Conservation (phyloP, 1,140 invertebrate species). For the Zaprionus lachaisei region DNA sequence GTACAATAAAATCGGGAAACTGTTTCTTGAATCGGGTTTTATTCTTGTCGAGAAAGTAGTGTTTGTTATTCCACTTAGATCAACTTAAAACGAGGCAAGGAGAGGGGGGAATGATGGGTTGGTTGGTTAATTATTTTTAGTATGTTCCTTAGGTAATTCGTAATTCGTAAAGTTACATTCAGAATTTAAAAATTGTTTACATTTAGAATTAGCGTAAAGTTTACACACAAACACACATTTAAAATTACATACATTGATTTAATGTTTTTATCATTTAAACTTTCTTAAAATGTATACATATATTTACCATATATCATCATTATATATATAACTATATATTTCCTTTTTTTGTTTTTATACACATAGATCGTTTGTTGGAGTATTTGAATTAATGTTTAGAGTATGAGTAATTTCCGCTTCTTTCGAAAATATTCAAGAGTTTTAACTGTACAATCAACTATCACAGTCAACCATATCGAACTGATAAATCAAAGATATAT, state of each 20-base stretch:
- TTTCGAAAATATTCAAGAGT: constrained; percentile 74
- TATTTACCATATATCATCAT: constrained; percentile 15
- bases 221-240: constrained; percentile 70
- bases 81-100: constrained; percentile 73
- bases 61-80: constrained; percentile 62
- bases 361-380: constrained; percentile 36
- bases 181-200: constrained; percentile 82
- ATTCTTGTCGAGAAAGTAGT: constrained; percentile 58
- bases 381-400: constrained; percentile 17
- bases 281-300: constrained; percentile 50
- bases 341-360: constrained; percentile 38
- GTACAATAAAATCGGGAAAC: constrained; percentile 30
- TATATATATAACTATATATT: constrained; percentile 28
- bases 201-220: constrained; percentile 74
- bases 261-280: constrained; percentile 43
- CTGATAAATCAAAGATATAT: constrained; percentile 52
- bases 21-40: constrained; percentile 73
- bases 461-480: constrained; percentile 84
- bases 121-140: constrained; percentile 44
- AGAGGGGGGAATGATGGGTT: constrained; percentile 32
- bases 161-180: constrained; percentile 70
- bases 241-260: constrained; percentile 69
- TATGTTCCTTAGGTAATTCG: constrained; percentile 41
- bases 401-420: constrained; percentile 37
- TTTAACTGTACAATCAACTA: constrained; percentile 84